A percentile compares a stretch with the other conserved stretches of the same genome.
Conservation (phyloP, 2,797 vertebrate genomes). For the Macrochelys suwanniensis region DNA sequence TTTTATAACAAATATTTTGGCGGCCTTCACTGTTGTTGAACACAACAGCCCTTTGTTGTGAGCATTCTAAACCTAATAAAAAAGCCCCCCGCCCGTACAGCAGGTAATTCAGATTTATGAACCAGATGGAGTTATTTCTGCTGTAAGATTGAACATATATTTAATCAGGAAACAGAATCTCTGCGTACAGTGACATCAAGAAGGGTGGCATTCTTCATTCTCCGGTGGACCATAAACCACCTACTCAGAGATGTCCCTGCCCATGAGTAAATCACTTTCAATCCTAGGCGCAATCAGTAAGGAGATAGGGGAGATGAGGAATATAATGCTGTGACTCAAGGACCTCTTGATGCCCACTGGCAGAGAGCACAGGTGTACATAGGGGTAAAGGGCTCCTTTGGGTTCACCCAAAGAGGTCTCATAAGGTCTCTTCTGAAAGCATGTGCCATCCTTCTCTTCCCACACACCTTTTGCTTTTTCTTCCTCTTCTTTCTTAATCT, state of each 20-base stretch:
- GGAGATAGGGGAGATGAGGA: background rate
- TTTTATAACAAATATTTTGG: conserved; percentile 53
- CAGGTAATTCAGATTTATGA: conserved; percentile 67
- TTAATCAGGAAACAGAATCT: conserved; percentile 8
- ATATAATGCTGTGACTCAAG: background rate
- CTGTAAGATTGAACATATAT: background rate
- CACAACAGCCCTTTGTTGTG: conserved; percentile 41
- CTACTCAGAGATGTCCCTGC: background rate
- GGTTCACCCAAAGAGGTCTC: background rate
- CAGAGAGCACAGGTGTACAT: background rate
- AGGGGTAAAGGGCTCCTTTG: background rate
- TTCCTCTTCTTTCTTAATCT: background rate
- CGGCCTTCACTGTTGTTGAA: conserved; percentile 33
- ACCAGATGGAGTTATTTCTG: conserved; percentile 34
- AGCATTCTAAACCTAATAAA: conserved; percentile 58
- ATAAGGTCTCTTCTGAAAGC: background rate
- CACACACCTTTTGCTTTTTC: background rate
- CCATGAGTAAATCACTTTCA: background rate
- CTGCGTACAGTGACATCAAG: background rate
- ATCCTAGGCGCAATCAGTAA: background rate
- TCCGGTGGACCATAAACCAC: conserved; percentile 21
- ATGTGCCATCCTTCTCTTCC: background rate
- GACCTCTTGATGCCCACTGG: background rate
- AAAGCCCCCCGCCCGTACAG: conserved; percentile 1
- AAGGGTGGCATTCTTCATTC: conserved; percentile 18